These are phyloP conservation scores for Oreocharis arfaki DNA, from an alignment of 2,113 vertebrate genomes.

Conservation along the genomic window DNA sequence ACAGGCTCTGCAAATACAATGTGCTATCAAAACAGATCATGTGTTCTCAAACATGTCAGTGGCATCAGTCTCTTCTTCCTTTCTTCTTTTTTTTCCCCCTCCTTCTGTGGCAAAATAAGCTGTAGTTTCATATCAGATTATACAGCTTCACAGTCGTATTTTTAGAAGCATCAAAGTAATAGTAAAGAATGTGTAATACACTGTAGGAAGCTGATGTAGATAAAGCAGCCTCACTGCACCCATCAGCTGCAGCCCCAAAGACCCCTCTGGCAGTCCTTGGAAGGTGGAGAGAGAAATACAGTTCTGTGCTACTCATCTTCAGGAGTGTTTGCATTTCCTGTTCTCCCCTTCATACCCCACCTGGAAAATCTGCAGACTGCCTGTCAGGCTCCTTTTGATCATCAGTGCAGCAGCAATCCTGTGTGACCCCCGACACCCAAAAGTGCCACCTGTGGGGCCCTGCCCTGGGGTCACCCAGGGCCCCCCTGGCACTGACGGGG, in stretches of 20 bases:
- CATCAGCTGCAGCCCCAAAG: not conserved
- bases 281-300: not conserved
- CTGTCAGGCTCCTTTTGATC: not conserved
- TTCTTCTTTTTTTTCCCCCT: not conserved
- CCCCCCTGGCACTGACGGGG: not conserved
- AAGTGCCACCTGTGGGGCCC: not conserved
- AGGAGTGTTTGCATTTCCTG: not conserved
- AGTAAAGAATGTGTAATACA: not conserved
- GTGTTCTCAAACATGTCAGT: not conserved
- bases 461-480: not conserved
- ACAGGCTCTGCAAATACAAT: conserved; percentile 5
- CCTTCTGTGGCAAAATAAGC: not conserved
- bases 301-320: not conserved
- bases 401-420: not conserved
- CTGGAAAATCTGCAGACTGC: not conserved
- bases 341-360: rapidly evolving
- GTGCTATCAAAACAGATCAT: conserved; percentile 17
- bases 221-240: not conserved
- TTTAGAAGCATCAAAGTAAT: not conserved
- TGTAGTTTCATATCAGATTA: not conserved
- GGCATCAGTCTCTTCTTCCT: not conserved
- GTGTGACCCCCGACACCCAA: not conserved
- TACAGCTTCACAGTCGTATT: not conserved
- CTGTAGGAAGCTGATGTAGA: not conserved
- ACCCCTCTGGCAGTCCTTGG: not conserved